Base-by-base conservation (phyloP, 2,113 vertebrate species). In the Myocastor coypus region DNA sequence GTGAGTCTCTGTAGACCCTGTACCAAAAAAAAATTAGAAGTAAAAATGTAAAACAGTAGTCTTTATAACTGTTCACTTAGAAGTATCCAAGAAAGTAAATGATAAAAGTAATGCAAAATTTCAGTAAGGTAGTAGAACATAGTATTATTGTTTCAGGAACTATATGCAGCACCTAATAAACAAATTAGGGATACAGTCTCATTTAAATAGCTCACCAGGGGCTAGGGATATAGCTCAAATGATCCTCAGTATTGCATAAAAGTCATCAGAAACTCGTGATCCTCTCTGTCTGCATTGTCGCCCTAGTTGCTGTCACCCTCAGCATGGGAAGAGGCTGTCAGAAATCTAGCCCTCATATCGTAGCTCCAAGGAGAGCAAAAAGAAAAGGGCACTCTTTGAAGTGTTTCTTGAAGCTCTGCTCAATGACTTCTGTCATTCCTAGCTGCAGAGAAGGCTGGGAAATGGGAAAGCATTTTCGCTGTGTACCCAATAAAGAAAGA, bases 21-120 rank as follows among this genome's bases (percentile, higher is more conserved):
- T 52, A 13, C 52, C 5, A n/a, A n/a, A 52, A 52, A 85, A 2
- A 32, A 22, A 75, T 68, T 40, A 66, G 71, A 87, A 87, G 80
- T 11, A 52, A 52, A 63, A 66, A 46, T 46, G 46, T 46, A 46
- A 46, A 46, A 8, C 46, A 61, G 30, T n/a, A 37, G 2, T 64
- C 55, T 75, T 83, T 55, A 28, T 42, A 93, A n/a, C 68, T 78
- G 5, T 88, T 68, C 85, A 68, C 80, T 66, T 94, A 59, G 40
- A 95, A 92, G 73, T 90, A 42, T 61, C 75, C 69, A 90, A 66
- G 63, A 96, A 95, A 87, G 64, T 30, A 91, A 92, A 59, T 50
- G 24, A 61, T 92, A 14, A 87, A 81, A 85, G 34, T 32, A 90
- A 40, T 83, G 9, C 82, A 83, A 42, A 69, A 87, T 83, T 42